A percentile compares a stretch with the other conserved stretches of the same genome.
Conservation (phyloP, 2,113 vertebrate genomes). For the Atractosteus spatula region DNA sequence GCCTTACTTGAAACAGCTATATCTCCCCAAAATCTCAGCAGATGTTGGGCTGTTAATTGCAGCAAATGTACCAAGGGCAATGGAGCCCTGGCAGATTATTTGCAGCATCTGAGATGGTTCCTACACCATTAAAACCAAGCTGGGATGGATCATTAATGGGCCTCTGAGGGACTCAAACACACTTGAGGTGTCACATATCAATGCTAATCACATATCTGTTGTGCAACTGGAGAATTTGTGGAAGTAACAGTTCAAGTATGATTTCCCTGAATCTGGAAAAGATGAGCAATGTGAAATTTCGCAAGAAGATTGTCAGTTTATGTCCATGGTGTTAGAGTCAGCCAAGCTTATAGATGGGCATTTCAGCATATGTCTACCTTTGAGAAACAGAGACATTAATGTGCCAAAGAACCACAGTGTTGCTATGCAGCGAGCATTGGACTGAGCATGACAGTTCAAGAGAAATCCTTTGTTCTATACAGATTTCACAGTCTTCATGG, state of each 20-base stretch:
- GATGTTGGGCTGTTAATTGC: neutral
- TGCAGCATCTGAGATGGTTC: neutral
- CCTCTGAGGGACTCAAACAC: neutral
- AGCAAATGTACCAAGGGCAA: constrained; percentile 2
- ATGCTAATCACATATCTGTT: neutral
- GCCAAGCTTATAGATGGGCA: neutral
- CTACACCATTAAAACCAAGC: neutral
- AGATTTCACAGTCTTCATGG: constrained; percentile 11
- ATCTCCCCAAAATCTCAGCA: neutral
- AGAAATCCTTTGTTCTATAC: neutral
- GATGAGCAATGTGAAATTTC: neutral
- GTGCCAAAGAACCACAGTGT: neutral
- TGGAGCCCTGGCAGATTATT: neutral
- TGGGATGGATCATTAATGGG: constrained; percentile 1
- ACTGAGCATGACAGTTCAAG: neutral
- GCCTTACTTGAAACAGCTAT: neutral
- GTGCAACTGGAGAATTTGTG: neutral
- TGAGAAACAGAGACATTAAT: neutral
- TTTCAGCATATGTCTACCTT: neutral
- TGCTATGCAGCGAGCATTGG: neutral
- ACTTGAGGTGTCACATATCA: no score
- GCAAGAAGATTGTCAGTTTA: neutral
- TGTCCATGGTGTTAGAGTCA: neutral
- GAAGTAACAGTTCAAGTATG: neutral
- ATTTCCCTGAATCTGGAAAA: neutral